Evolutionary conservation across 2,797 vertebrate genomes (phyloP).

Genomic region (Trachurus trachurus): DNA sequence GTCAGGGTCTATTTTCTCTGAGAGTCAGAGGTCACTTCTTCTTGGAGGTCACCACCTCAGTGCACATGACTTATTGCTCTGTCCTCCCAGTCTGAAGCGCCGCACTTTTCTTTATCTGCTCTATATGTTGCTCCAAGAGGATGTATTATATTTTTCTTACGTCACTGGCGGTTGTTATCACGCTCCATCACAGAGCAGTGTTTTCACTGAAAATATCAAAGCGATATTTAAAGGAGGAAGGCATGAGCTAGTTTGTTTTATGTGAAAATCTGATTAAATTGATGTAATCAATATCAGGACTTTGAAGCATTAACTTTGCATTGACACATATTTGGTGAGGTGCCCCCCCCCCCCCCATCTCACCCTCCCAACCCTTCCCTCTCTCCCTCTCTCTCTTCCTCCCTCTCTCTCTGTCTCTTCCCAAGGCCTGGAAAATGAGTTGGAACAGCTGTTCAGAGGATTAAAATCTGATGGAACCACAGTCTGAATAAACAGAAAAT

Average conservation of each 20-base stretch:
- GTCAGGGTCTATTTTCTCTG: not conserved
- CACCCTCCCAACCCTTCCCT: not conserved
- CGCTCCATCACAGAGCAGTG: constrained; percentile 48
- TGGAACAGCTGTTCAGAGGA: constrained; percentile 84
- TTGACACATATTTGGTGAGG: constrained; percentile 53
- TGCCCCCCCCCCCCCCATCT: not conserved
- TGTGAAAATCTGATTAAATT: constrained; percentile 56
- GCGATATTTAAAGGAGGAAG: constrained; percentile 8
- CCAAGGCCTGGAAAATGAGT: constrained; percentile 81
- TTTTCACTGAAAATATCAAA: constrained; percentile 65
- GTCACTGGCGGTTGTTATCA: constrained; percentile 42
- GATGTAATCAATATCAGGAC: constrained; percentile 54
- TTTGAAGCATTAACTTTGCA: constrained; percentile 35
- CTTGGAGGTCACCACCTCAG: constrained; percentile 33
- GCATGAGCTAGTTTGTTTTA: constrained; percentile 66
- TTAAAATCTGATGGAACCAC: constrained; percentile 80
- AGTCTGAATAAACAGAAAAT: constrained; percentile 80
- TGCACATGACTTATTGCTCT: constrained; percentile 36
- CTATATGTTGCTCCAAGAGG: constrained; percentile 62
- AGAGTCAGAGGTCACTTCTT: constrained; percentile 9
- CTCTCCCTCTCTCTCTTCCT: not conserved
- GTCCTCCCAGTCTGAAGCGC: constrained; percentile 8
- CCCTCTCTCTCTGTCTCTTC: constrained; percentile 47
- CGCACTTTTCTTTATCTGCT: constrained; percentile 21
- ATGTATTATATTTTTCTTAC: constrained; percentile 60